These are phyloP conservation scores for Cheilosia pagana DNA, from an alignment of 2,888 invertebrate genomes.

Conservation along the genomic window DNA sequence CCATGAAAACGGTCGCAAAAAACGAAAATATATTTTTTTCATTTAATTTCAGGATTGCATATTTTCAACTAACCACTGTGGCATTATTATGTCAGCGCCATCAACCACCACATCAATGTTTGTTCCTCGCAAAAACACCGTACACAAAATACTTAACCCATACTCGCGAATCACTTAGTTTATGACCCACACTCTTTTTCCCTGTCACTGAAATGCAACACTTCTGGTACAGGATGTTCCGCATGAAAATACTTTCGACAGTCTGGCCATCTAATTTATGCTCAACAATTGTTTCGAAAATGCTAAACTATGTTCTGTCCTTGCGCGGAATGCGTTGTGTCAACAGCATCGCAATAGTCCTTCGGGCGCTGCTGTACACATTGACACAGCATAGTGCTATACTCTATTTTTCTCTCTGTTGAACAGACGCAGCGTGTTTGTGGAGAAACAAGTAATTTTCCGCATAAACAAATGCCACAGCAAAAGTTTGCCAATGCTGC, in stretches of 20 bases:
- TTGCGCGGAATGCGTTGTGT: constrained; percentile 32
- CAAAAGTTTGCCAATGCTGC: constrained; percentile 39
- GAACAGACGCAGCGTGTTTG: neutral
- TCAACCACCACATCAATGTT: constrained; percentile 30
- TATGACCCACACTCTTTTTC: neutral
- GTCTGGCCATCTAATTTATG: constrained; percentile 53
- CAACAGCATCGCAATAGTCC: constrained; percentile 5
- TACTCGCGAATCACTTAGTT: constrained; percentile 8
- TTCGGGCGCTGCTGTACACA: neutral
- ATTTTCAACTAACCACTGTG: constrained; percentile 14
- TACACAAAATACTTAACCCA: constrained; percentile 5
- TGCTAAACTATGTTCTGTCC: constrained; percentile 47
- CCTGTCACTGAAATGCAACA: neutral
- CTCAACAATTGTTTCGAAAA: constrained; percentile 50
- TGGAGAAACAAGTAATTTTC: constrained; percentile 58
- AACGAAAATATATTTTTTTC: neutral
- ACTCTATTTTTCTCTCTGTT: neutral
- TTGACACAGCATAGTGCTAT: constrained; percentile 6
- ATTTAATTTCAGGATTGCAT: neutral
- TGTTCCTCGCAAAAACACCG: constrained; percentile 27
- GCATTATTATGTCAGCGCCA: constrained; percentile 24
- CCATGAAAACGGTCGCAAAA: neutral
- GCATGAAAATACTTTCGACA: constrained; percentile 34
- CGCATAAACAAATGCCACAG: constrained; percentile 54
- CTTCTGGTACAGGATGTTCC: constrained; percentile 24